These are phyloP conservation scores for Enteromius trimaculatus DNA, from an alignment of 2,797 vertebrate genomes.

Conservation along the genomic window DNA sequence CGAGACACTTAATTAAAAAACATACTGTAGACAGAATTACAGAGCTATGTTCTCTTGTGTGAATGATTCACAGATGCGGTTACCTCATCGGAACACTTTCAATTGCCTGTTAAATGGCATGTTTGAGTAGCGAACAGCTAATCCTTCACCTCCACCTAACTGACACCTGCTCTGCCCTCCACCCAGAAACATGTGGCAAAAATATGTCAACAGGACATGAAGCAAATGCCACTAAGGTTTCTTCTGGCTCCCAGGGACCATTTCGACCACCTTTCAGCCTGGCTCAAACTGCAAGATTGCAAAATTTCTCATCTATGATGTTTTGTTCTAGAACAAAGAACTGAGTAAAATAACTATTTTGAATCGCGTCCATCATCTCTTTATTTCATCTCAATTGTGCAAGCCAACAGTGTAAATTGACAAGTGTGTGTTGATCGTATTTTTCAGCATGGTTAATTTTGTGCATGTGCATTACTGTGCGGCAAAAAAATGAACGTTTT, in stretches of 20 bases:
- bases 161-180: neutral
- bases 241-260: neutral
- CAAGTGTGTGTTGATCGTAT: neutral
- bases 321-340: neutral
- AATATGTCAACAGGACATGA: neutral
- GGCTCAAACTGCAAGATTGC: neutral
- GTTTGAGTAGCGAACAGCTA: slow-evolving; percentile 16
- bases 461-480: neutral
- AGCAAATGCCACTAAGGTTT: neutral
- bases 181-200: slow-evolving; percentile 17
- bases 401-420: neutral
- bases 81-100: neutral
- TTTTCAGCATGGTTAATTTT: slow-evolving; percentile 7
- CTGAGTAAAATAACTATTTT: neutral
- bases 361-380: neutral
- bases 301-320: neutral
- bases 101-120: neutral
- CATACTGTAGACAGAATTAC: neutral
- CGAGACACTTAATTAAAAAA: neutral
- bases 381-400: neutral
- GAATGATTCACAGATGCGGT: slow-evolving; percentile 22
- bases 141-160: neutral
- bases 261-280: neutral
- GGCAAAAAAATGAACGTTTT: neutral
- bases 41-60: slow-evolving; percentile 15